Evolutionary conservation across 2,888 invertebrate genomes (phyloP).

Genomic region (Heteromurus nitidus): DNA sequence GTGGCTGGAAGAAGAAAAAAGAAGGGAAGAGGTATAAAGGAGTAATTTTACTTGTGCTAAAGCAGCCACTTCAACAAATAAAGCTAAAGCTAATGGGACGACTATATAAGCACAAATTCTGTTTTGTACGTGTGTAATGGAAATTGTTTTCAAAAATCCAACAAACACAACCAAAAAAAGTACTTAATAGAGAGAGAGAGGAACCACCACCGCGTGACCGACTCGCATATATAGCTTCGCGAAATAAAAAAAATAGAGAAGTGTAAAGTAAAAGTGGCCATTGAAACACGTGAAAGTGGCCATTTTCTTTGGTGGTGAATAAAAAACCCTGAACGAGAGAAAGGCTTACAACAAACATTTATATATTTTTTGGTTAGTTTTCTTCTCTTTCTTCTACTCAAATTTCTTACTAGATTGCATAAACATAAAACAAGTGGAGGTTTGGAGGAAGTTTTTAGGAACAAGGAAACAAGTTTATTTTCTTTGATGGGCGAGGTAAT

Average conservation of each 20-base stretch:
- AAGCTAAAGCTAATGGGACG: constrained; percentile 32
- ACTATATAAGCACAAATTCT: neutral
- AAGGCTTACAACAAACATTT: constrained; percentile 24
- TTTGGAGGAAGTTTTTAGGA: neutral
- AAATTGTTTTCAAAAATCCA: constrained; percentile 34
- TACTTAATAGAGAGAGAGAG: neutral
- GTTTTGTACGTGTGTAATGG: constrained; percentile 40
- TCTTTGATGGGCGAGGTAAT: too few species aligned
- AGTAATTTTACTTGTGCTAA: constrained; percentile 1
- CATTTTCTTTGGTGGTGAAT: constrained; percentile 22
- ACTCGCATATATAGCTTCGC: too few species aligned
- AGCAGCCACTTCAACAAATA: constrained; percentile 32
- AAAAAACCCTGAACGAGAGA: too few species aligned
- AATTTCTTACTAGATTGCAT: constrained; percentile 17
- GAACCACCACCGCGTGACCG: neutral
- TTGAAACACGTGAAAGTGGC: constrained; percentile 50
- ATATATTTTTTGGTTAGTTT: constrained; percentile 17
- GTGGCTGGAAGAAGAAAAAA: neutral
- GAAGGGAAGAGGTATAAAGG: neutral
- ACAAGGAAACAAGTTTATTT: constrained; percentile 14
- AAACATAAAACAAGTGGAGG: constrained; percentile 8
- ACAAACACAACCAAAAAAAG: neutral
- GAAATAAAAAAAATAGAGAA: constrained; percentile 14
- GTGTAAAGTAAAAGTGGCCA: constrained; percentile 34
- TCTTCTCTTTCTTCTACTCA: constrained; percentile 29